Base-by-base conservation (phyloP, 2,113 vertebrate species). In the Circaetus gallicus region DNA sequence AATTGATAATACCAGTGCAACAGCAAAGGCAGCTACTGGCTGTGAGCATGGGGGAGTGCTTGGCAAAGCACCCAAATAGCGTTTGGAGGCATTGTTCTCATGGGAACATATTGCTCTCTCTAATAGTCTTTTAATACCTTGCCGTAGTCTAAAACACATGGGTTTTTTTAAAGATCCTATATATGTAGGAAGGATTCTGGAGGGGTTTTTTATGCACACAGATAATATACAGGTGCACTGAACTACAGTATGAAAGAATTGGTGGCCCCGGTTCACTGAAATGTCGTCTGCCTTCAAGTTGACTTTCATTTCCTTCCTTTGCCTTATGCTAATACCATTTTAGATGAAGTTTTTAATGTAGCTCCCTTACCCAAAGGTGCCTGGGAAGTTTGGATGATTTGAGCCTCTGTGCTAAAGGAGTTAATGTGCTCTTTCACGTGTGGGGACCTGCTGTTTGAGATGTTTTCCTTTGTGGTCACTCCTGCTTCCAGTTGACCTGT, bases 261-360 rank as follows among this genome's bases (percentile, higher is more conserved):
- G 53, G 7, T 2, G 3, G 11, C 45, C 25, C 26, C 26, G 10
- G 9, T 13, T 85, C 14, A 0, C 47, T 38, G 59, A 21, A 13
- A 11, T 24, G 10, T 63, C 40, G 4, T 9, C 45, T 65, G 17
- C 59, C 49, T 34, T 74, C 40, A 38, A 13, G 29, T 55, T 90
- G 14, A 0, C 1, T 0, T 2, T 13, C 2, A 1, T 36, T 83
- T 59, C 9, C 20, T 29, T 25, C 32, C 63, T 50, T 16, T 58
- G 16, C 40, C n/a, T 63, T 5, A 16, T 1, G 0, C 56, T 70
- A 16, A 4, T 14, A 2, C 7, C 14, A 0, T 45, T 74, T 67
- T 13, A 42, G 62, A 22, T 56, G n/a, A n/a, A 42, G 22, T 14
- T 90, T 82, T 47, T 50, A 4, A 1, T 0, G 11, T 6, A 31